These are phyloP conservation scores for Sitophilus oryzae DNA, from an alignment of 1,140 invertebrate species.

Conservation along the genomic window DNA sequence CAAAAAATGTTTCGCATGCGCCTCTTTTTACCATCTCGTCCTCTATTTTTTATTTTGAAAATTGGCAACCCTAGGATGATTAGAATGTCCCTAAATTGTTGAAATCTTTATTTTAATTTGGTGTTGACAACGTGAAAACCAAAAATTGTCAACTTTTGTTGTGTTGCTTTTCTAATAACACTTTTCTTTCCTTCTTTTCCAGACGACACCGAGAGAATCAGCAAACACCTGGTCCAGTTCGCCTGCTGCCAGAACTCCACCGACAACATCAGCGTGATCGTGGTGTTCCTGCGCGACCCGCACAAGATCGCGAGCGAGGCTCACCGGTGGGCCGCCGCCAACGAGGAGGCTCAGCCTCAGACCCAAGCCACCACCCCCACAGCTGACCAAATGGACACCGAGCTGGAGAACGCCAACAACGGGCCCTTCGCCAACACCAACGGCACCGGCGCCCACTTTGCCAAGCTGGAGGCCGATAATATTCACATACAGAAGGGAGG, in stretches of 20 bases:
- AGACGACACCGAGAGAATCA: constrained; percentile 61
- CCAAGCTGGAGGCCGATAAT: constrained; percentile 20
- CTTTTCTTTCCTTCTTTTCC: constrained; percentile 33
- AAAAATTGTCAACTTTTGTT: neutral
- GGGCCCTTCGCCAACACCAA: constrained; percentile 41
- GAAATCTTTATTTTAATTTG: no score
- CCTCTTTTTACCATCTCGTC: no score
- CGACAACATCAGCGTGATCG: constrained; percentile 86
- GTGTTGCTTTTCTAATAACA: neutral
- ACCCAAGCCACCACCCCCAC: constrained; percentile 9
- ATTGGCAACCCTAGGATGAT: no score
- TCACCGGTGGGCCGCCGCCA: constrained; percentile 35
- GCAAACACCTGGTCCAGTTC: constrained; percentile 61
- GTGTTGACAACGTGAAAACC: no score
- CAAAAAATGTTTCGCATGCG: no score
- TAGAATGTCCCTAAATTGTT: no score
- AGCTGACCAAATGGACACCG: constrained; percentile 35
- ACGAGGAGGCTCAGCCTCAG: no score
- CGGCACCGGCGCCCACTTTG: constrained; percentile 28
- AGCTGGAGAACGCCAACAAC: constrained; percentile 41
- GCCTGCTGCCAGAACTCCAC: constrained; percentile 70
- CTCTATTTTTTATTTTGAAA: no score
- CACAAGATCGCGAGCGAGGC: constrained; percentile 54
- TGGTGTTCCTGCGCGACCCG: constrained; percentile 75
- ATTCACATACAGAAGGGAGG: constrained; percentile 27